These are phyloP conservation scores for Callospermophilus lateralis DNA, from an alignment of 2,113 vertebrate species.

Conservation along the genomic window DNA sequence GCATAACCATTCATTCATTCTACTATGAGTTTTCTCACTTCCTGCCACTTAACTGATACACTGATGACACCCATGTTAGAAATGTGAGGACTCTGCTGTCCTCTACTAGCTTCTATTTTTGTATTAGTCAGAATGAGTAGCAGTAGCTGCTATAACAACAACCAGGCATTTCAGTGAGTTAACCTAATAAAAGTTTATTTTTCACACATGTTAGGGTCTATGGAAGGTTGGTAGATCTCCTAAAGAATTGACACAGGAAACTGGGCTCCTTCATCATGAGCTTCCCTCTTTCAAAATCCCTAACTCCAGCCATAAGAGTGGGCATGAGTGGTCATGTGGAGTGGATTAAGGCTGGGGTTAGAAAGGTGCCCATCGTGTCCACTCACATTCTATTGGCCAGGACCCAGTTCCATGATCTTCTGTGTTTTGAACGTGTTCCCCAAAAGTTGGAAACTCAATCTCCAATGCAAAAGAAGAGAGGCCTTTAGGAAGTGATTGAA, in stretches of 20 bases:
- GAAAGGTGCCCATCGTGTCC: neutral
- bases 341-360: neutral
- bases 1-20: fast-evolving
- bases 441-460: neutral
- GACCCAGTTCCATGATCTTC: neutral
- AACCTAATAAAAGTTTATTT: neutral
- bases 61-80: neutral
- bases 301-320: neutral
- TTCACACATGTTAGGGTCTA: neutral
- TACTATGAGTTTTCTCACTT: neutral
- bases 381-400: neutral
- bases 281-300: neutral
- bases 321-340: neutral
- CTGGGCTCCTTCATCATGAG: neutral
- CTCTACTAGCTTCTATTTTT: neutral
- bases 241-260: neutral
- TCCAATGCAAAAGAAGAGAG: neutral
- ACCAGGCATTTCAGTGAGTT: neutral
- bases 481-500: no score
- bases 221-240: neutral
- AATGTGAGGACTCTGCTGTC: neutral
- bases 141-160: neutral
- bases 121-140: neutral
- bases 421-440: neutral
- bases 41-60: neutral